Percentiles rank a stretch among this genome's conserved stretches.
Conservation (phyloP, 2,888 invertebrate species). For the Oxystoma pomonae region DNA sequence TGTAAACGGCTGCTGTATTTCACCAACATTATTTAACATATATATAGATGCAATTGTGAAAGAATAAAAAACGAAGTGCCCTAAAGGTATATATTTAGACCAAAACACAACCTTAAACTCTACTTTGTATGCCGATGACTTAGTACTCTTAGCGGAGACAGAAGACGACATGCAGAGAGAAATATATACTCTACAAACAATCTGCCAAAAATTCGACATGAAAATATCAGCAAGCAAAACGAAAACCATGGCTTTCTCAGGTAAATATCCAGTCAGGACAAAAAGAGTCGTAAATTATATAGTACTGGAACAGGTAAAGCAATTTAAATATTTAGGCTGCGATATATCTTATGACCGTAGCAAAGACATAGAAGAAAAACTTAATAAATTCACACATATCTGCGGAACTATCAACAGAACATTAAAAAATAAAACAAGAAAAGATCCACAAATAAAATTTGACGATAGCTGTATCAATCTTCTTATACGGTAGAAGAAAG, state of each 20-base stretch:
- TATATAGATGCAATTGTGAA: background rate
- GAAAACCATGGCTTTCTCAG: slow-evolving; percentile 1
- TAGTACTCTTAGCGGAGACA: too few species aligned
- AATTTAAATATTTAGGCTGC: background rate
- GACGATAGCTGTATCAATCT: background rate
- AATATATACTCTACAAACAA: background rate
- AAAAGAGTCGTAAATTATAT: background rate
- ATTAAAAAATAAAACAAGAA: too few species aligned
- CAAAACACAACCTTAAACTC: too few species aligned
- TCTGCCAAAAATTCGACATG: background rate
- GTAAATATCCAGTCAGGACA: background rate
- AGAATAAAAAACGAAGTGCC: background rate
- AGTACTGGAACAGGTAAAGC: background rate
- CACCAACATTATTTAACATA: background rate
- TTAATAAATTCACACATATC: background rate
- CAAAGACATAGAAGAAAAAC: background rate
- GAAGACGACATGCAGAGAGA: background rate
- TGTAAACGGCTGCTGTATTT: background rate
- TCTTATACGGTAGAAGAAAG: background rate
- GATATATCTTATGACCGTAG: too few species aligned
- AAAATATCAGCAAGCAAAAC: background rate
- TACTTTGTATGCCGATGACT: too few species aligned
- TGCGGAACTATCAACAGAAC: too few species aligned
- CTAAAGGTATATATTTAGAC: slow-evolving; percentile 1
- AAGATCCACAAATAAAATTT: too few species aligned